Evolutionary conservation across 1,140 invertebrate species (phyloP).

Genomic region (Drosophila persimilis): DNA sequence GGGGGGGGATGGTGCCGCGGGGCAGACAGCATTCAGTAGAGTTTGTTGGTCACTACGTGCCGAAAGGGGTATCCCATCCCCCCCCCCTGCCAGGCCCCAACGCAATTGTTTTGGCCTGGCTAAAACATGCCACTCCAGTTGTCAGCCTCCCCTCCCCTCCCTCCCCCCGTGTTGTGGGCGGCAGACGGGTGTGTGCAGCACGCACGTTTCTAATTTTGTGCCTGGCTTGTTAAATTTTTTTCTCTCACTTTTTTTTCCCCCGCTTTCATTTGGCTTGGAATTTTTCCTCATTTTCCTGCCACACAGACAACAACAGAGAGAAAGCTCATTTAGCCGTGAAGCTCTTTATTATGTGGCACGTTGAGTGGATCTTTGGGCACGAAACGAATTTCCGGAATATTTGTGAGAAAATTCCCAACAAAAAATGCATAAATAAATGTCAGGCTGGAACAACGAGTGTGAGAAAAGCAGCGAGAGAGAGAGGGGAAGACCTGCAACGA

Average conservation of each 20-base stretch:
- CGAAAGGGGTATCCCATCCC: slow-evolving; percentile 57
- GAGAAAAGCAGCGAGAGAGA: too few relatives aligned
- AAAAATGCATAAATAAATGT: too few relatives aligned
- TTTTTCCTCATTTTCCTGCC: slow-evolving; percentile 46
- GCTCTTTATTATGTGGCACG: slow-evolving; percentile 65
- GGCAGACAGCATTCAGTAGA: neutral
- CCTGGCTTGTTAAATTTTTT: slow-evolving; percentile 68
- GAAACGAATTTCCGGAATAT: too few relatives aligned
- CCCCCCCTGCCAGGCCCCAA: neutral
- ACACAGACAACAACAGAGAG: slow-evolving; percentile 2
- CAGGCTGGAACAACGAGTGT: too few relatives aligned
- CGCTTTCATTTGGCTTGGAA: slow-evolving; percentile 56
- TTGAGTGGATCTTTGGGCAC: slow-evolving; percentile 3
- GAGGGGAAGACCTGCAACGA: too few relatives aligned
- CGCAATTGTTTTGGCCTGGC: slow-evolving; percentile 67
- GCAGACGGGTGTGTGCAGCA: slow-evolving; percentile 15
- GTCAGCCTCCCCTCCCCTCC: slow-evolving; percentile 17
- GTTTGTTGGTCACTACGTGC: slow-evolving; percentile 57
- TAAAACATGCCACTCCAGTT: slow-evolving; percentile 64
- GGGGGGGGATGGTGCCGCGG: slow-evolving; percentile 1
- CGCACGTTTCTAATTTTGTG: slow-evolving; percentile 77
- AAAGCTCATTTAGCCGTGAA: slow-evolving; percentile 70
- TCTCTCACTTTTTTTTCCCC: neutral
- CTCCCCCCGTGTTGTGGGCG: slow-evolving; percentile 25
- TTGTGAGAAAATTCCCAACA: too few relatives aligned